Base-by-base conservation (phyloP, 2,888 invertebrate genomes). In the Alloplasta piceator region DNA sequence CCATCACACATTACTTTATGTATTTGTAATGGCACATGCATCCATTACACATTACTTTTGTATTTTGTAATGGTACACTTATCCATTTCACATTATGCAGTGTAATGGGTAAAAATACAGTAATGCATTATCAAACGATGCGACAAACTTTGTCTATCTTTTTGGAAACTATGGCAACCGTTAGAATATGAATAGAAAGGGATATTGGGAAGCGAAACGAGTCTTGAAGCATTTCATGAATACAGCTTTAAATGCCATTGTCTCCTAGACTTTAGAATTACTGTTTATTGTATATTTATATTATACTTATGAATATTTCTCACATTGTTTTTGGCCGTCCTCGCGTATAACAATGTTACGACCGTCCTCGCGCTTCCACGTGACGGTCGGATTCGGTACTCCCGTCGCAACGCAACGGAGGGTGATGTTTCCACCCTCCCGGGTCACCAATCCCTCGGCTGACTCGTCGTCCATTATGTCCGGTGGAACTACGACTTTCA, bases 401-500 rank as follows among this genome's bases (percentile, higher is more conserved):
- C 98, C 97, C 0, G 96, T 97, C 0, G 97, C 97, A 83, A 94
- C 94, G 92, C 98, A 98, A 61, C 95, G 94, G 72, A 98, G 93
- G 77, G 95, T 93, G 80, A 97, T 95, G 80, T 95, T 95, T 43
- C 97, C 97, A 4, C 97, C 96, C 91, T 98, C 97, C 68, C 95
- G 94, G 6, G 96, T 95, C 50, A 97, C 96, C 85, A 96, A 95
- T 61, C 95, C 95, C 87, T 96, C 96, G 41, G 95, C 94, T 7
- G 94, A 93, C 85, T 96, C 95, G 76, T 96, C 95, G 92, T 97
- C 96, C 85, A 97, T 93, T 86, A 98, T 97, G 92, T 97, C 97
- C 68, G 97, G 97, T 9, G 97, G 97, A 87, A 97, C 96, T 81
- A 97, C 96, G 84, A 98, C 98, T 91, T 97, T 96, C 89, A 98